Percentiles rank a stretch among this genome's conserved stretches.
These are phyloP conservation scores for Microcebus griseorufus DNA, from an alignment of 2,113 vertebrate species.

Conservation along the genomic window DNA sequence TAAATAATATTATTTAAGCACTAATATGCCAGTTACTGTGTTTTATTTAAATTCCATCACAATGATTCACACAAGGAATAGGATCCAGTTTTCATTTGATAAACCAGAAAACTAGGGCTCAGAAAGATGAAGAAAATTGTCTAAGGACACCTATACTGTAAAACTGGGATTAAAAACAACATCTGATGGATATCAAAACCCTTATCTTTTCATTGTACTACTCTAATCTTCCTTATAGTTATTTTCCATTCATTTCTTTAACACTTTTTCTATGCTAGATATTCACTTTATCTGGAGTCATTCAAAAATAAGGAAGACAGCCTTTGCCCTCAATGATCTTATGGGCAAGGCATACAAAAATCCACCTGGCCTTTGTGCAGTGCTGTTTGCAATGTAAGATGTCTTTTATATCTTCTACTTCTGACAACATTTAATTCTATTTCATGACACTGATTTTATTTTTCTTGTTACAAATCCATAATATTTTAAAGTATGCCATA, in stretches of 20 bases:
- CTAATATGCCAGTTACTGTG: too few species aligned
- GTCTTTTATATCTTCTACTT: neutral
- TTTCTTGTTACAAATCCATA: neutral
- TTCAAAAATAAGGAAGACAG: neutral
- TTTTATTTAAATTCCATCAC: neutral
- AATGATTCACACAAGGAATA: neutral
- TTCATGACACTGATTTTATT: neutral
- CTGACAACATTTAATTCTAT: neutral
- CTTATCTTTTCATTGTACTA: neutral
- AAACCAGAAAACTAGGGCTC: neutral
- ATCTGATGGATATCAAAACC: neutral
- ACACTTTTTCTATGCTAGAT: neutral
- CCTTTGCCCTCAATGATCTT: neutral
- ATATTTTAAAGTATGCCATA: neutral
- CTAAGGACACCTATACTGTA: neutral
- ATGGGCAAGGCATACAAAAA: neutral
- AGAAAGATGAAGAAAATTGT: neutral
- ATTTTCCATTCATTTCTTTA: constrained; percentile 7
- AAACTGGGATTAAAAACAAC: neutral
- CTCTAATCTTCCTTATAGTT: neutral
- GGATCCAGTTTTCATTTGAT: neutral
- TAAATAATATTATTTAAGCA: neutral
- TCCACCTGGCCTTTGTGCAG: neutral
- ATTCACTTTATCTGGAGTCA: neutral
- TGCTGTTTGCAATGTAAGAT: neutral